These are phyloP conservation scores for Tiaroga cobitis DNA, from an alignment of 2,797 vertebrate species.

Conservation along the genomic window DNA sequence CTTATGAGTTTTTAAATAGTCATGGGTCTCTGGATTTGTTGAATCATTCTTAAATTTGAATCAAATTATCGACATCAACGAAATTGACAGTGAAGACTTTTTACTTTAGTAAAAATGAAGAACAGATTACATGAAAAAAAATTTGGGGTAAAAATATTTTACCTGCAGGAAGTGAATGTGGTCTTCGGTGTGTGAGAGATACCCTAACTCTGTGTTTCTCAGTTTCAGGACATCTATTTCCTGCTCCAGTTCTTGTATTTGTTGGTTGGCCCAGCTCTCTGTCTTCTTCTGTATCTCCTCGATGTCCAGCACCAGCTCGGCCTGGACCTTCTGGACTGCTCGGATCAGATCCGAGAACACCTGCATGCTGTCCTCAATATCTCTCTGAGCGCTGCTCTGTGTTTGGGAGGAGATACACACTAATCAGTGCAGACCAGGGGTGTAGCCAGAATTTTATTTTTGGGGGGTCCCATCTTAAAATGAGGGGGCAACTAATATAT, in stretches of 20 bases:
- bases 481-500: too few relatives aligned
- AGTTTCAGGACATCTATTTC: slow-evolving; percentile 62
- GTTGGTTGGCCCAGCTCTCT: slow-evolving; percentile 68
- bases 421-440: background rate
- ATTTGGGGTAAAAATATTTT: background rate
- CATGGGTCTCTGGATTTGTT: background rate
- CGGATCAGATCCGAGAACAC: slow-evolving; percentile 77
- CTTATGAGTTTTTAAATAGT: background rate
- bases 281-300: slow-evolving; percentile 76
- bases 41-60: background rate
- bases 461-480: too few relatives aligned
- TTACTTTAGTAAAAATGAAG: background rate
- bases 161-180: slow-evolving; percentile 83
- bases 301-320: slow-evolving; percentile 70
- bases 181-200: slow-evolving; percentile 73
- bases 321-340: slow-evolving; percentile 75
- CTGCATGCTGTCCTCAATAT: slow-evolving; percentile 74
- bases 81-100: background rate
- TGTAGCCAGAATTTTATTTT: too few relatives aligned
- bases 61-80: background rate
- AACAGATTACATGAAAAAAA: background rate
- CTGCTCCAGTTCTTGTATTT: slow-evolving; percentile 72
- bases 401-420: background rate
- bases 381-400: slow-evolving; percentile 73
- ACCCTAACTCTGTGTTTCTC: slow-evolving; percentile 73